phyloP scores from a whole-genome alignment of 2,797 vertebrate genomes.

The Gambelia wislizenii region DNA sequence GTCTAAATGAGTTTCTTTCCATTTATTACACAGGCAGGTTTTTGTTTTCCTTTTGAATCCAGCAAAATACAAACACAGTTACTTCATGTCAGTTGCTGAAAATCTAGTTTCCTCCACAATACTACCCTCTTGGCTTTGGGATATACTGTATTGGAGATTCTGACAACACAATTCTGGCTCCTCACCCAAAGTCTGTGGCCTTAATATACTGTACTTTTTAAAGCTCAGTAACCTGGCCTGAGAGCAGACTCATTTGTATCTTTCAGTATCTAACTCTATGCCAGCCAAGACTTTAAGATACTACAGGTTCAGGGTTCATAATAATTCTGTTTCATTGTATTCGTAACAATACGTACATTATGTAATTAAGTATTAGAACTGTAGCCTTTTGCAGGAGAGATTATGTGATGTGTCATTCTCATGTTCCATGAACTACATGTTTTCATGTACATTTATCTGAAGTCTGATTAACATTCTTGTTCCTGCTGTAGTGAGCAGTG shows the following conservation, averaged over 20 bases:
- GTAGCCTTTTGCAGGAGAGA: background rate
- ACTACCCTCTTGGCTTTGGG: too few relatives aligned
- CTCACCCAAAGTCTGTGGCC: too few relatives aligned
- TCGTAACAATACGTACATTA: background rate
- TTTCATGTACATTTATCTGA: slow-evolving; percentile 1
- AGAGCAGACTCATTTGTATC: background rate
- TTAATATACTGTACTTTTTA: too few relatives aligned
- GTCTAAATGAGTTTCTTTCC: too few relatives aligned
- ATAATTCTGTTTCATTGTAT: background rate
- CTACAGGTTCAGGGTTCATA: background rate
- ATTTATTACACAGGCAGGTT: too few relatives aligned
- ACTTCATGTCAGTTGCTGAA: too few relatives aligned
- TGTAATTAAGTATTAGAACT: background rate
- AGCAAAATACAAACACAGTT: too few relatives aligned
- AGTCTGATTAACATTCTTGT: background rate
- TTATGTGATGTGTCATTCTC: background rate
- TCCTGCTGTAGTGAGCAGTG: background rate
- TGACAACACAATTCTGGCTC: too few relatives aligned
- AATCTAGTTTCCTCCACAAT: too few relatives aligned
- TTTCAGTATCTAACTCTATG: background rate
- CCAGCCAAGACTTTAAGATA: background rate
- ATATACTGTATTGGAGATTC: too few relatives aligned
- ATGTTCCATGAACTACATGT: too few relatives aligned
- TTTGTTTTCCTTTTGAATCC: too few relatives aligned
- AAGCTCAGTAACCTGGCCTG: background rate